Base-by-base conservation (phyloP, 2,113 vertebrate genomes). In the Hippocampus zosterae region DNA sequence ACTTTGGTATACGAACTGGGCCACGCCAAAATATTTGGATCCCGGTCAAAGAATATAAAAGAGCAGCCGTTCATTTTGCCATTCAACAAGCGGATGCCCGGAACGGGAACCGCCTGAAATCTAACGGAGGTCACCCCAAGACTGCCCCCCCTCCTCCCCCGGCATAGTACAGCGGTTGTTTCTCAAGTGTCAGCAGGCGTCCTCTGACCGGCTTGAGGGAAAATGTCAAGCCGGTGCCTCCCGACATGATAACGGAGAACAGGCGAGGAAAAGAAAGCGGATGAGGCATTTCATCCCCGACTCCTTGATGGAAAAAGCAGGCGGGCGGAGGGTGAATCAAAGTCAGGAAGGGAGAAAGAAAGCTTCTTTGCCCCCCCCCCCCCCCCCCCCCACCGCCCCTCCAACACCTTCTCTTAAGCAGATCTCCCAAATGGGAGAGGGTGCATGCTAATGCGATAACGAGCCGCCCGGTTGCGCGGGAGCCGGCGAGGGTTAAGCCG, bases 391-490 rank as follows among this genome's bases (percentile, higher is more conserved):
- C 42, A 2, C 0, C 5, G 0, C 7, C 15, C 9, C 87, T 27
- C 89, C 83, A 86, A 88, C 83, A 79, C 82, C 65, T 78, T 83
- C 85, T 85, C 82, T 81, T 88, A 88, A 89, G 88, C 85, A 84
- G 81, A 88, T 89, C 84, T 88, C 84, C 82, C 87, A 87, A 88
- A 90, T 88, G 88, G 87, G 86, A 75, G 84, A 77, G 86, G 68
- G 59, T 81, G 83, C 86, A 88, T 88, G 81, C 87, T 88, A 85
- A 87, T 87, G 66, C 73, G 87, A 90, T 90, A 90, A 89, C 86
- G 87, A 88, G 85, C 82, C 63, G 80, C 80, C 82, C 79, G 77
- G 77, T 76, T 88, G 83, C 68, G 66, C 23, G 15, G 81, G 29
- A 84, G 83, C 79, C 3, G n/a, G n/a, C n/a, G 77, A 88, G 88